Conservation (phyloP, 2,113 vertebrate genomes). For the Rhinolophus sinicus region DNA sequence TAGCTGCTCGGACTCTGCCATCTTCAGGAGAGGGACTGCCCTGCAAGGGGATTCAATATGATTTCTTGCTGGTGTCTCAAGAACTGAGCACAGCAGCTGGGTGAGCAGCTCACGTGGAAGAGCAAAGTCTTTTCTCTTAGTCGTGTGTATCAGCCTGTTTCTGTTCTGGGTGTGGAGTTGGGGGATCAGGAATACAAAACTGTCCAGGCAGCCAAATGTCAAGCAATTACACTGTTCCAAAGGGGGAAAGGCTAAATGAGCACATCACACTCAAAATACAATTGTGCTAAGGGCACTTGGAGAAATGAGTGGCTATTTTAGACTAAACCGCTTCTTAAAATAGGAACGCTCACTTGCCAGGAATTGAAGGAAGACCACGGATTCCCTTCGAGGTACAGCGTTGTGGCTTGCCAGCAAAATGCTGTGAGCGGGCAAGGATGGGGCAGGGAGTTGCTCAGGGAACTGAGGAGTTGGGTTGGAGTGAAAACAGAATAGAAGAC, state of each 20-base stretch:
- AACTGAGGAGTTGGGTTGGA: constrained; percentile 37
- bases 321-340: constrained; percentile 27
- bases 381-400: not conserved
- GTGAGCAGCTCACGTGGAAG: not conserved
- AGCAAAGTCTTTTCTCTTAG: not conserved
- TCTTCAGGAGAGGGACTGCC: not conserved
- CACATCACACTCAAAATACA: not conserved
- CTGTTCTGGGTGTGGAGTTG: not conserved
- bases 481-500: constrained; percentile 42
- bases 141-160: not conserved
- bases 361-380: not conserved
- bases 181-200: not conserved
- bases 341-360: not conserved
- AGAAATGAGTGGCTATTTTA: constrained; percentile 22
- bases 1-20: not conserved
- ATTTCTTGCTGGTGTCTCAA: not conserved
- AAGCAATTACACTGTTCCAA: not conserved
- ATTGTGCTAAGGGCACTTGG: not conserved
- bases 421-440: not conserved
- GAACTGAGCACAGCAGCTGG: not conserved
- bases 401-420: not conserved
- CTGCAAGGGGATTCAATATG: not conserved
- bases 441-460: not conserved
- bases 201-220: not conserved
- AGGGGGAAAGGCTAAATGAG: not conserved